These are phyloP conservation scores for Ennomos erosarius DNA, from an alignment of 2,888 invertebrate species.

Conservation along the genomic window DNA sequence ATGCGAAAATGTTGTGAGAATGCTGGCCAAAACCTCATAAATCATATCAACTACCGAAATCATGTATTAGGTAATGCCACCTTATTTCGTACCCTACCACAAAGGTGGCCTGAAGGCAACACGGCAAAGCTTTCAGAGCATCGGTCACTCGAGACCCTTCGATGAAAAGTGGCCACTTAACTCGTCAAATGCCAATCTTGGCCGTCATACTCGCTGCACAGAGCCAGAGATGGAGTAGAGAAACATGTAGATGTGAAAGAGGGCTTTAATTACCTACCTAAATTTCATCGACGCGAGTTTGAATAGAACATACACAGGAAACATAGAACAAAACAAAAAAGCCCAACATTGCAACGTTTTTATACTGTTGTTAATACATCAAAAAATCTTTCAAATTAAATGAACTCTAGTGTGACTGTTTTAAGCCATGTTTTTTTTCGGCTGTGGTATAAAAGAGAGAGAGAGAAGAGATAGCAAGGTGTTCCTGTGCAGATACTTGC, in stretches of 20 bases:
- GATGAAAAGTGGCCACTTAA: constrained; percentile 82
- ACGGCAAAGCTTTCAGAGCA: constrained; percentile 80
- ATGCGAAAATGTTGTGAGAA: too few relatives aligned
- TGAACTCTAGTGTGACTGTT: too few relatives aligned
- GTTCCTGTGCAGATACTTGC: too few relatives aligned
- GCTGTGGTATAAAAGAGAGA: too few relatives aligned
- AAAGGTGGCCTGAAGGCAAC: constrained; percentile 66
- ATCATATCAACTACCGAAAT: constrained; percentile 11
- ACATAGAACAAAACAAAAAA: too few relatives aligned
- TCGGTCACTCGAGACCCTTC: constrained; percentile 76
- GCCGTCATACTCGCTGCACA: constrained; percentile 55
- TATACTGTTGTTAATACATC: too few relatives aligned
- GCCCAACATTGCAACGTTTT: too few relatives aligned
- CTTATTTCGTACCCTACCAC: constrained; percentile 13
- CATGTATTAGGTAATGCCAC: constrained; percentile 1
- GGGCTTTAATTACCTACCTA: constrained; percentile 14
- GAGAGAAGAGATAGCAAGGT: too few relatives aligned
- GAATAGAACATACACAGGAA: too few relatives aligned
- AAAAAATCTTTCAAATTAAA: too few relatives aligned
- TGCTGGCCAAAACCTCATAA: constrained; percentile 5
- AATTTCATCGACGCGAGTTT: background rate
- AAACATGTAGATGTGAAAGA: constrained; percentile 30
- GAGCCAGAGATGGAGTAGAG: constrained; percentile 39
- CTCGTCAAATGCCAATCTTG: constrained; percentile 78
- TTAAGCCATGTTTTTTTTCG: too few relatives aligned